A percentile compares a stretch with the other conserved stretches of the same genome.
phyloP scores from a whole-genome alignment of 2,113 vertebrate species.

The Xerus inauris region DNA sequence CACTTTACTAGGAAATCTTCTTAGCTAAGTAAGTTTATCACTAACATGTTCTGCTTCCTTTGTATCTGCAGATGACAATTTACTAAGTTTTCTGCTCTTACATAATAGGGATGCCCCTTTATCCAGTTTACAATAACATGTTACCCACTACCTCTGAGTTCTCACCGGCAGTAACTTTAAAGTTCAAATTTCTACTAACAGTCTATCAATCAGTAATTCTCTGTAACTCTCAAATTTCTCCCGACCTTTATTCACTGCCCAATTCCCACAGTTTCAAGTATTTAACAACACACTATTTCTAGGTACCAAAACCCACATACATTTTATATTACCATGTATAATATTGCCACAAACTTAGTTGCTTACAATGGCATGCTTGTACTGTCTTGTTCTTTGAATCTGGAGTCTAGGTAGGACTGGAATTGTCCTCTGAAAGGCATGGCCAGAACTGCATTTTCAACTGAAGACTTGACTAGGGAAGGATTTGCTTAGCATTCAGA shows the following conservation, averaged over 20 bases:
- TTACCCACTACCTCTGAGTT: background rate
- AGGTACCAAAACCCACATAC: background rate
- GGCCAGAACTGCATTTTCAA: background rate
- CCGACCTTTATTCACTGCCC: background rate
- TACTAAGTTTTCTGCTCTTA: background rate
- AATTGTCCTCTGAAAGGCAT: background rate
- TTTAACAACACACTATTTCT: background rate
- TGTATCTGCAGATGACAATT: background rate
- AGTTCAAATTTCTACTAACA: background rate
- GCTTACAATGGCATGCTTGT: background rate
- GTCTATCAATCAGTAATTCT: background rate
- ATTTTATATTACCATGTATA: background rate
- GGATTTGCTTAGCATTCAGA: background rate
- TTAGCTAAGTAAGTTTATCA: background rate
- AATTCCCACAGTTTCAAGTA: background rate
- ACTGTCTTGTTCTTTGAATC: background rate
- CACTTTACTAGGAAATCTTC: background rate
- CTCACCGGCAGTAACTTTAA: background rate
- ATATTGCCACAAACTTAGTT: background rate
- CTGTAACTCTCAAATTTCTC: background rate
- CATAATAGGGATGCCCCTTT: background rate
- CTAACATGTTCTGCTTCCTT: background rate
- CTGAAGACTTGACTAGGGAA: background rate
- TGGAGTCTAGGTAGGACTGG: background rate
- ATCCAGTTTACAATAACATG: background rate